Evolutionary conservation across 2,113 vertebrate genomes (phyloP).

Genomic region (Hippocampus guttulatus): DNA sequence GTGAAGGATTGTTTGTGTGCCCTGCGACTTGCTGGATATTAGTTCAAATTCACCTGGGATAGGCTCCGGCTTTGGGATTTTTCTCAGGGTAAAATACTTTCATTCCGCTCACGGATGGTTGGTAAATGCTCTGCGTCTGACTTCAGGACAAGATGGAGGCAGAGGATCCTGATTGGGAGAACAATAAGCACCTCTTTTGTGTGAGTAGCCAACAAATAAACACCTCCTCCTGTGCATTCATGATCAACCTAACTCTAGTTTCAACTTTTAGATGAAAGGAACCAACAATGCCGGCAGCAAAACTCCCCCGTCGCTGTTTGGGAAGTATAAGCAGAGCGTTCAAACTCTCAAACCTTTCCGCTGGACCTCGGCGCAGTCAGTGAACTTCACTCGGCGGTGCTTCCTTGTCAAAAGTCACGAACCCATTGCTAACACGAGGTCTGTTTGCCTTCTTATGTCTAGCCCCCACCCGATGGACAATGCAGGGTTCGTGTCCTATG

Average conservation of each 20-base stretch:
- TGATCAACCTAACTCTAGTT: background rate
- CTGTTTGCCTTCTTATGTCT: slow-evolving; percentile 9
- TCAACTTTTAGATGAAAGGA: background rate
- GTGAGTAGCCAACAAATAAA: slow-evolving; percentile 41
- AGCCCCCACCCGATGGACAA: slow-evolving; percentile 71
- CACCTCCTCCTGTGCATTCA: slow-evolving; percentile 10
- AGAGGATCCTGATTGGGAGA: slow-evolving; percentile 16
- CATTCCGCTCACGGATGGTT: background rate
- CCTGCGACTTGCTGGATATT: background rate
- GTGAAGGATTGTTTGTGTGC: background rate
- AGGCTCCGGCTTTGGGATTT: background rate
- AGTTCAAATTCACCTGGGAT: background rate
- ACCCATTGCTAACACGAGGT: background rate
- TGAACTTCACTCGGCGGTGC: background rate
- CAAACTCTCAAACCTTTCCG: slow-evolving; percentile 61
- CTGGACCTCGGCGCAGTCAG: slow-evolving; percentile 46
- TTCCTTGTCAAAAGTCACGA: background rate
- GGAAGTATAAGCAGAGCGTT: slow-evolving; percentile 70
- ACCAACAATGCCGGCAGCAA: slow-evolving; percentile 11
- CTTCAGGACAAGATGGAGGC: slow-evolving; percentile 39
- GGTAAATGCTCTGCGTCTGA: background rate
- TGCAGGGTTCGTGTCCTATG: slow-evolving; percentile 74
- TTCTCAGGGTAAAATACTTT: background rate
- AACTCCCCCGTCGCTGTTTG: slow-evolving; percentile 22
- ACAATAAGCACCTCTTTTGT: slow-evolving; percentile 7